These are phyloP conservation scores for Drosophila stalkeri DNA, from an alignment of 2,888 invertebrate species.

Conservation along the genomic window DNA sequence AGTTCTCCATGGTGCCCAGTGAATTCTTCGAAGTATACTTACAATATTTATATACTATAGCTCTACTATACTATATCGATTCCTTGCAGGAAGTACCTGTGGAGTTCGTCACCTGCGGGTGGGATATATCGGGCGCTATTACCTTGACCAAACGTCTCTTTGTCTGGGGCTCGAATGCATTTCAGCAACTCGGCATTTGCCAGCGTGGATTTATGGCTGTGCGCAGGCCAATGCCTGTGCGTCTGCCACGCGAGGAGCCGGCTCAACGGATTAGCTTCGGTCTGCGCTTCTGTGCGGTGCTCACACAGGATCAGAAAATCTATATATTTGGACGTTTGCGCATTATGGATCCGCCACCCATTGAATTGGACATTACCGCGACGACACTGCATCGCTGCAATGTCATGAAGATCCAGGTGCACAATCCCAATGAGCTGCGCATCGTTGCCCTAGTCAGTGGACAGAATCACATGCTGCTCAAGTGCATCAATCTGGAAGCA, in stretches of 20 bases:
- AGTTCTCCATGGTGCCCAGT: conserved; percentile 85
- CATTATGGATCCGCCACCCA: conserved; percentile 76
- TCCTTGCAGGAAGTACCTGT: conserved; percentile 87
- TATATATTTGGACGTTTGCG: conserved; percentile 83
- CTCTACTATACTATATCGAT: background rate
- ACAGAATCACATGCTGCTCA: conserved; percentile 89
- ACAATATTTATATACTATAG: background rate
- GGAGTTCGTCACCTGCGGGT: conserved; percentile 90
- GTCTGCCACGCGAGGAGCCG: conserved; percentile 80
- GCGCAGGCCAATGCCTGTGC: conserved; percentile 79
- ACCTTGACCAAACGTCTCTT: conserved; percentile 89
- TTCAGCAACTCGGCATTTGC: conserved; percentile 91
- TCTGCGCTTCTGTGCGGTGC: conserved; percentile 82
- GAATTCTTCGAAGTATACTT: conserved; percentile 85
- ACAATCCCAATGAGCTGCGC: conserved; percentile 83
- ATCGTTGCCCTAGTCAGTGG: conserved; percentile 90
- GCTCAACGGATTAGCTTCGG: conserved; percentile 81
- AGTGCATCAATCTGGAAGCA: conserved; percentile 60
- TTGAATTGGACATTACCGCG: conserved; percentile 77
- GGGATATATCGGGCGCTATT: conserved; percentile 92
- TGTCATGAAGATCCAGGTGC: conserved; percentile 76
- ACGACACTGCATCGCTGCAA: conserved; percentile 80
- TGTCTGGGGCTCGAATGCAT: conserved; percentile 93
- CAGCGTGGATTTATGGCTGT: conserved; percentile 83
- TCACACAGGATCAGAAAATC: conserved; percentile 81